Percentiles rank a stretch among this genome's conserved stretches.
These are phyloP conservation scores for Zophobas morio DNA, from an alignment of 1,140 invertebrate species.

Conservation along the genomic window DNA sequence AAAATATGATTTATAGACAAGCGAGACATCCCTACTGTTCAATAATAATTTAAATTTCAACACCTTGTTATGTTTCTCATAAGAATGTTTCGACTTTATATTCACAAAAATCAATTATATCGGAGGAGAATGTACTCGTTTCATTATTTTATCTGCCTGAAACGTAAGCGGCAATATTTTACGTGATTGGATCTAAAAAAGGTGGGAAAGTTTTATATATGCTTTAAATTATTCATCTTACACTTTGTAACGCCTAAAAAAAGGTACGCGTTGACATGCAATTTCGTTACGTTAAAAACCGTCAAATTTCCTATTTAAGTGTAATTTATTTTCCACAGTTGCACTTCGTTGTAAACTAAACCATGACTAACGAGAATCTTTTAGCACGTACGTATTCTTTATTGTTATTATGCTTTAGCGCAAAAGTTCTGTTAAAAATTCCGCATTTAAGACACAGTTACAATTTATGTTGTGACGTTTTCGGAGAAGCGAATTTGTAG, in stretches of 20 bases:
- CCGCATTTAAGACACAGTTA: constrained; percentile 17
- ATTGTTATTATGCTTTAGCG: too few species aligned
- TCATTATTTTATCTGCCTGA: constrained; percentile 11
- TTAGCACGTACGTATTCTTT: too few species aligned
- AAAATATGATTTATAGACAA: constrained; percentile 35
- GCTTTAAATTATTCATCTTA: too few species aligned
- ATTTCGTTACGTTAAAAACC: constrained; percentile 32
- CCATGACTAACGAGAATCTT: constrained; percentile 10
- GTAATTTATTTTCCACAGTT: constrained; percentile 21
- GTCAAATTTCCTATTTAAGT: constrained; percentile 27
- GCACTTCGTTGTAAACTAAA: background rate
- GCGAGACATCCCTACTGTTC: constrained; percentile 13
- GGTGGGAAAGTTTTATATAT: background rate
- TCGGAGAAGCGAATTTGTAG: too few species aligned
- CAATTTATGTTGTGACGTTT: constrained; percentile 1
- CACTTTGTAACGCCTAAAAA: constrained; percentile 1
- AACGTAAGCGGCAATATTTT: constrained; percentile 4
- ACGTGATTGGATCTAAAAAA: constrained; percentile 9
- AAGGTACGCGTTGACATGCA: constrained; percentile 24
- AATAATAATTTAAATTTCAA: constrained; percentile 34
- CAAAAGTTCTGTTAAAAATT: background rate
- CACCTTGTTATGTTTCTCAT: constrained; percentile 19
- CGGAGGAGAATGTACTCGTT: constrained; percentile 8
- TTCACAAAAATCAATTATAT: constrained; percentile 18
- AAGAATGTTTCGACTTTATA: background rate